phyloP scores from a whole-genome alignment of 2,797 vertebrate genomes.

The Phrynocephalus guinanensis region DNA sequence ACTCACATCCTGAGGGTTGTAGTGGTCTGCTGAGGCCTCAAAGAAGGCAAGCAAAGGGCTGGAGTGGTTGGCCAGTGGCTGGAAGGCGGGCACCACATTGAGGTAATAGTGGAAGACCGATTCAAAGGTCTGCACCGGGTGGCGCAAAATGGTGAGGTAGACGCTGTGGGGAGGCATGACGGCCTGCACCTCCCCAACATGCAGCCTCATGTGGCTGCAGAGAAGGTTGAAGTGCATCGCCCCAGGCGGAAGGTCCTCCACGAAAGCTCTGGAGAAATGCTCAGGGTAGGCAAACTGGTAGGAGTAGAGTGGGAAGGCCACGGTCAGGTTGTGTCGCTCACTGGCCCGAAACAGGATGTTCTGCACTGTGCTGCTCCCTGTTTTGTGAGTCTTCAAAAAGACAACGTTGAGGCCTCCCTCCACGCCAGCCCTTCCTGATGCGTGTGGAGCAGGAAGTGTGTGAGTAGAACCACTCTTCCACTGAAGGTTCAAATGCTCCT shows the following conservation, averaged over 20 bases:
- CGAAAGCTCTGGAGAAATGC: slow-evolving; percentile 59
- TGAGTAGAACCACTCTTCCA: neutral
- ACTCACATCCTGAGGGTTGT: slow-evolving; percentile 34
- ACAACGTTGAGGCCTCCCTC: slow-evolving; percentile 23
- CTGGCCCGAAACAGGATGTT: slow-evolving; percentile 68
- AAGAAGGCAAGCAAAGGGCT: slow-evolving; percentile 51
- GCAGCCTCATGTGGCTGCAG: slow-evolving; percentile 67
- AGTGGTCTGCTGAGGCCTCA: slow-evolving; percentile 47
- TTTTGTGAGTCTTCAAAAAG: slow-evolving; percentile 69
- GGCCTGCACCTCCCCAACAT: slow-evolving; percentile 21
- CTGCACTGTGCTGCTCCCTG: slow-evolving; percentile 67
- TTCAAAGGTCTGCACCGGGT: slow-evolving; percentile 57
- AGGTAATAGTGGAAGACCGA: slow-evolving; percentile 66
- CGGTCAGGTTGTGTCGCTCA: slow-evolving; percentile 54
- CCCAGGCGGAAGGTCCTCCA: slow-evolving; percentile 61
- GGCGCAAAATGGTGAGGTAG: slow-evolving; percentile 52
- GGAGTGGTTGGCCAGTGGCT: slow-evolving; percentile 17
- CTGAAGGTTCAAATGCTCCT: neutral
- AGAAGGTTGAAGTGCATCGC: slow-evolving; percentile 62
- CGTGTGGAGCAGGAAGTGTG: neutral
- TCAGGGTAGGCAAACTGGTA: slow-evolving; percentile 65
- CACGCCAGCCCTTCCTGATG: neutral
- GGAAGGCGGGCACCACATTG: slow-evolving; percentile 59
- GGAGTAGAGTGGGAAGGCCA: slow-evolving; percentile 64
- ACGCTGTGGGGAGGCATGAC: slow-evolving; percentile 61